These are phyloP conservation scores for Sminthurinus aureus DNA, from an alignment of 2,888 invertebrate species.

Conservation along the genomic window DNA sequence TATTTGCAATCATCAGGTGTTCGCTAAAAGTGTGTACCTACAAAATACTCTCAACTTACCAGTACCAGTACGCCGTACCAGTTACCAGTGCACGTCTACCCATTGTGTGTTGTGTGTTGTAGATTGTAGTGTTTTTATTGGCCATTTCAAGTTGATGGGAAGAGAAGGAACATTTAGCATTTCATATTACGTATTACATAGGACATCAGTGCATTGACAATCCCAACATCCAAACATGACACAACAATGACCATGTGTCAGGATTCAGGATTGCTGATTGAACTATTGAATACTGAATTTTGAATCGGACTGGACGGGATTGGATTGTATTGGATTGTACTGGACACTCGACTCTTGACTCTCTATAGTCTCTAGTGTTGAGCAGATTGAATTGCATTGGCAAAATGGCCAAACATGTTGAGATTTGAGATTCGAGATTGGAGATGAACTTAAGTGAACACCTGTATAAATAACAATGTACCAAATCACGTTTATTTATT, in stretches of 20 bases:
- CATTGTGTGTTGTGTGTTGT: too few relatives aligned
- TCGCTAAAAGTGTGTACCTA: not conserved
- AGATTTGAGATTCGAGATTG: too few relatives aligned
- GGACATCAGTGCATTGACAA: not conserved
- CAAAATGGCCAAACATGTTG: too few relatives aligned
- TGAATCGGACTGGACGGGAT: not conserved
- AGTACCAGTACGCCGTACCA: too few relatives aligned
- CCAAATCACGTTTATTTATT: not conserved
- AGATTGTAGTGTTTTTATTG: not conserved
- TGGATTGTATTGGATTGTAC: too few relatives aligned
- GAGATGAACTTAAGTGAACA: not conserved
- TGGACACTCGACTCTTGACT: not conserved
- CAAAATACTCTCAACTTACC: too few relatives aligned
- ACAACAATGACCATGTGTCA: not conserved
- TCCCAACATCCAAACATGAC: not conserved
- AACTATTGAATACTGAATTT: not conserved
- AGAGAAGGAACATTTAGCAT: not conserved
- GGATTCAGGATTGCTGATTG: not conserved
- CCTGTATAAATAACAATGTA: slow-evolving; percentile 11
- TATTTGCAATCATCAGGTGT: not conserved
- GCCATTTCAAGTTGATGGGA: not conserved
- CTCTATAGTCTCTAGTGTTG: too few relatives aligned
- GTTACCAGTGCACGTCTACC: too few relatives aligned
- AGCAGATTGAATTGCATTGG: too few relatives aligned
- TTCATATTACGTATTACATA: too few relatives aligned